Conservation (phyloP, 2,888 invertebrate genomes). For the Lycophotia porphyrea region DNA sequence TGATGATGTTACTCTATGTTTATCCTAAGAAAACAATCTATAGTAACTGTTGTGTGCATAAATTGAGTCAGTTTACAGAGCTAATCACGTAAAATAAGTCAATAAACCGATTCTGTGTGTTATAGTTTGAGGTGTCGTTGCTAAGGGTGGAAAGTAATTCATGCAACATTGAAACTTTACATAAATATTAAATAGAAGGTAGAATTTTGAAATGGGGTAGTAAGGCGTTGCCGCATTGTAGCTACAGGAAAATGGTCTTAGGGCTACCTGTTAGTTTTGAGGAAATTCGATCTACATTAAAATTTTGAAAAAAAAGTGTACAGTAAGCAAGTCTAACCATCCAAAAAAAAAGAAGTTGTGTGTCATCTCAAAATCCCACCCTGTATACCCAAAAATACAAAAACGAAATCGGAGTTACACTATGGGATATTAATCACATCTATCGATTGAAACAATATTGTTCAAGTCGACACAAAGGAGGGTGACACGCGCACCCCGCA, state of each 20-base stretch:
- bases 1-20: conserved; percentile 19
- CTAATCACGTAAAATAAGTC: conserved; percentile 3
- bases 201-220: background rate
- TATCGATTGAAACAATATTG: conserved; percentile 67
- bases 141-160: background rate
- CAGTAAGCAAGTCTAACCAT: background rate
- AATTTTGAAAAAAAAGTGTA: background rate
- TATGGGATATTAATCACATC: conserved; percentile 56
- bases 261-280: background rate
- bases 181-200: background rate
- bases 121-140: background rate
- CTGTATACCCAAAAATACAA: background rate
- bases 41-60: background rate
- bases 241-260: background rate
- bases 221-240: background rate
- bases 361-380: background rate
- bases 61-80: conserved; percentile 12
- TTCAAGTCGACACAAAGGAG: conserved; percentile 68
- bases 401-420: conserved; percentile 22
- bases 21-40: conserved; percentile 2
- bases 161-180: background rate
- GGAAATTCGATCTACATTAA: background rate
- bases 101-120: background rate
- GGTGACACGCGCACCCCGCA: conserved; percentile 62
- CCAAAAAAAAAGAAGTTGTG: background rate